These are phyloP conservation scores for Muscidifurax raptorellus DNA, from an alignment of 1,140 invertebrate genomes.

Conservation along the genomic window DNA sequence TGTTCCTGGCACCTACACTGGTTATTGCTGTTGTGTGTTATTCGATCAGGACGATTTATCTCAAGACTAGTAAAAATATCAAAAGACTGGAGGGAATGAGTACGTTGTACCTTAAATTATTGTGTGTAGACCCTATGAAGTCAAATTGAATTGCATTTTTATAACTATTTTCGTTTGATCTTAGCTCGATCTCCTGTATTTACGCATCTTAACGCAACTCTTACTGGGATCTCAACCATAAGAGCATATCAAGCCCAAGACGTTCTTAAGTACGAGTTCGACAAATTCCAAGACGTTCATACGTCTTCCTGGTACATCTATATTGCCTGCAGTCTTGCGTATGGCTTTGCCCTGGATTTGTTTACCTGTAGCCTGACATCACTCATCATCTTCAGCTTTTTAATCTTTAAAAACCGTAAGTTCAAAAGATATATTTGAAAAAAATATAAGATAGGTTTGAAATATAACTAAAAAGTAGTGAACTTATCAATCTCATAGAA, in stretches of 20 bases:
- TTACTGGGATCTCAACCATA: constrained; percentile 92
- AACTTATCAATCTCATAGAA: constrained; percentile 1
- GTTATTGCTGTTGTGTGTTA: constrained; percentile 83
- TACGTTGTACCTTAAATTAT: constrained; percentile 66
- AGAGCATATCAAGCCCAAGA: constrained; percentile 87
- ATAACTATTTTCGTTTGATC: constrained; percentile 36
- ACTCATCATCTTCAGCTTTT: constrained; percentile 77
- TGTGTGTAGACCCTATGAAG: background rate
- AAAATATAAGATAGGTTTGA: background rate
- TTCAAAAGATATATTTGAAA: background rate
- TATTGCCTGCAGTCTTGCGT: constrained; percentile 80
- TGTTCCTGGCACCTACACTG: constrained; percentile 81
- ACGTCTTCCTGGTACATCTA: constrained; percentile 82
- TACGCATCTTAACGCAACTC: constrained; percentile 89
- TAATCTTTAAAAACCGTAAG: constrained; percentile 64
- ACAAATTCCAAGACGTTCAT: constrained; percentile 78
- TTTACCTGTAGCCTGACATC: constrained; percentile 81
- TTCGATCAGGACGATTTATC: constrained; percentile 83
- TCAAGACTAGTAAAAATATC: constrained; percentile 86
- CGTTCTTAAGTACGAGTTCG: constrained; percentile 86
- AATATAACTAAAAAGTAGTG: too few species aligned
- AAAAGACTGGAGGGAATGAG: constrained; percentile 89
- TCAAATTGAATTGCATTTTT: too few species aligned
- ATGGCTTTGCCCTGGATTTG: constrained; percentile 81
- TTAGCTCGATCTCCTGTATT: constrained; percentile 86